Conservation (phyloP, 2,797 vertebrate species). For the Labeo calbasu region DNA sequence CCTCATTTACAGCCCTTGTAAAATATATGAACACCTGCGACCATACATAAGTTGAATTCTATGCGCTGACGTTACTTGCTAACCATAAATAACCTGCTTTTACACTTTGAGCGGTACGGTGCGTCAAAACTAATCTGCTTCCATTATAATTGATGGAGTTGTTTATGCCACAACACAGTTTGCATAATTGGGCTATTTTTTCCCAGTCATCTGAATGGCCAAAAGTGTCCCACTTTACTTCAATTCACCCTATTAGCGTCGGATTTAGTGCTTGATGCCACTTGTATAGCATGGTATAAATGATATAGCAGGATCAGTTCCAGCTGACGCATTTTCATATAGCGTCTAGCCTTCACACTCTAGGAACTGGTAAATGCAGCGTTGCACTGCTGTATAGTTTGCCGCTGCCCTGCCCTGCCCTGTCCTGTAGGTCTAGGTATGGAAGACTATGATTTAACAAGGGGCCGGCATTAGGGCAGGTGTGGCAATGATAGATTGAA, state of each 20-base stretch:
- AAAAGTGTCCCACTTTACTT: background rate
- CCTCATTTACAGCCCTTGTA: background rate
- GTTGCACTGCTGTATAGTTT: background rate
- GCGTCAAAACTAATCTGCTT: background rate
- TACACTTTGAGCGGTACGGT: background rate
- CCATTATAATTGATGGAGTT: background rate
- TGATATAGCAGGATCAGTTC: slow-evolving; percentile 14
- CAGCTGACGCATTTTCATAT: background rate
- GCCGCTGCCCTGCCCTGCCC: background rate
- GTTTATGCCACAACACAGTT: background rate
- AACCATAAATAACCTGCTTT: background rate
- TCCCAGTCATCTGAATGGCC: background rate
- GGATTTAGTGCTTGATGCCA: slow-evolving; percentile 3
- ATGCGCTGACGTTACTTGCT: background rate
- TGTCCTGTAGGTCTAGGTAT: slow-evolving; percentile 48
- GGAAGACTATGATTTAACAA: slow-evolving; percentile 48
- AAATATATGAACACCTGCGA: slow-evolving; percentile 13
- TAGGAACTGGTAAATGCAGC: background rate
- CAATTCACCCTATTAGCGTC: background rate
- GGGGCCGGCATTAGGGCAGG: slow-evolving; percentile 70
- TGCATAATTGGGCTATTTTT: background rate
- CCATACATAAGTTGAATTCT: background rate
- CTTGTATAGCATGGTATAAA: background rate
- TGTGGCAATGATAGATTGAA: slow-evolving; percentile 81
- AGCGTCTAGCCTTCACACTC: background rate